Evolutionary conservation across 2,888 invertebrate genomes (phyloP), one percentile per base, ranked within the genome.

Genomic region (Lepidocyrtinus sp.): DNA sequence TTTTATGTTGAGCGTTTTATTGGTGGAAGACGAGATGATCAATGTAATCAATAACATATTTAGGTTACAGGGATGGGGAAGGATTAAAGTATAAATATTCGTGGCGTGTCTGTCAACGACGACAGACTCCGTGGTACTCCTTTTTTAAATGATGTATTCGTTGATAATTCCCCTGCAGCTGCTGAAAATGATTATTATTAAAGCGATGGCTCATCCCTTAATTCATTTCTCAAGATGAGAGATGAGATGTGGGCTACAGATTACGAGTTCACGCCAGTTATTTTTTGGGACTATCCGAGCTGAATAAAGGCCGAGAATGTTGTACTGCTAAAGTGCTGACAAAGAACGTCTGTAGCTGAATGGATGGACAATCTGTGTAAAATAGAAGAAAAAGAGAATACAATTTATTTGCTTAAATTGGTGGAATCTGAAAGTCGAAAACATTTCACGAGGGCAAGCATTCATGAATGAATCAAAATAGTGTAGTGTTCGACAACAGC

Each of bases 171-270:
- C n/a, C n/a, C 5, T 68, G 1, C 22, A 55, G 65, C 3, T 62
- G n/a, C 46, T 67, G 59, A 22, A 1, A 27, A 67, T 68, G 62
- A 68, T 75, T 75, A 69, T 76, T 76, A 75, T 69, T 75, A 69
- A 55, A 63, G 75, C 69, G 45, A 68, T 61, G 63, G 67, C 65
- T 69, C 69, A 69, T 26, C 64, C 76, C 19, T 55, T 70, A 69
- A 70, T 75, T 75, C 75, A 76, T 76, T 70, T 24, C 67, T 55
- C 19, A 75, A 68, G 36, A 62, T 76, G 75, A 75, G 63, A 75
- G 75, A 75, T 75, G 68, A 63, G 69, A n/a, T n/a, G n/a, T n/a
- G n/a, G n/a, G n/a, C n/a, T n/a, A n/a, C n/a, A n/a, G n/a, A n/a
- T n/a, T n/a, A n/a, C n/a, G n/a, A n/a, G n/a, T n/a, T n/a, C n/a